Percentiles rank a stretch among this genome's conserved stretches.
Conservation (phyloP, 2,888 invertebrate species). For the Colletes collaris region DNA sequence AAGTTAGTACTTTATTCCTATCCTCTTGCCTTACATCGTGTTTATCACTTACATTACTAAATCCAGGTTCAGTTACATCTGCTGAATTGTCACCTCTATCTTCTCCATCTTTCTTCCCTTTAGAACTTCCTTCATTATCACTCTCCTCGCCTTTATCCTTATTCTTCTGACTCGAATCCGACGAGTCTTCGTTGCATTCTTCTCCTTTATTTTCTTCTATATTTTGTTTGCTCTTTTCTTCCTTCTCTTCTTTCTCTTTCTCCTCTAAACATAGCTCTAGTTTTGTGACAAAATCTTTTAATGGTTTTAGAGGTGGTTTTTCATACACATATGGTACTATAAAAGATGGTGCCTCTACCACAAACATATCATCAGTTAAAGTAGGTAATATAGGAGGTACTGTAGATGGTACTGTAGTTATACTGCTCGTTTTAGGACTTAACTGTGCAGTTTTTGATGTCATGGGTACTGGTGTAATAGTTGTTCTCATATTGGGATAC, state of each 20-base stretch:
- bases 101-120: conserved; percentile 71
- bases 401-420: conserved; percentile 73
- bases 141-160: conserved; percentile 81
- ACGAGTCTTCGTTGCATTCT: conserved; percentile 77
- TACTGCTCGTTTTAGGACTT: conserved; percentile 74
- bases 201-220: conserved; percentile 83
- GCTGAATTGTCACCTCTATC: conserved; percentile 78
- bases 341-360: conserved; percentile 96
- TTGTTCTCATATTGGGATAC: conserved; percentile 87
- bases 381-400: conserved; percentile 90
- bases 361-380: conserved; percentile 95
- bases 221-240: conserved; percentile 78
- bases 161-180: conserved; percentile 73
- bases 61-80: conserved; percentile 68
- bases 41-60: conserved; percentile 66
- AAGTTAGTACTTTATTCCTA: conserved; percentile 86
- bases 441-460: conserved; percentile 74
- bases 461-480: conserved; percentile 85
- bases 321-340: conserved; percentile 97
- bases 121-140: conserved; percentile 68
- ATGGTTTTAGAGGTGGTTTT: conserved; percentile 91
- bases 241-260: conserved; percentile 85
- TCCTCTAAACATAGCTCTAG: conserved; percentile 87
- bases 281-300: conserved; percentile 89
- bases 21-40: conserved; percentile 68